These are phyloP conservation scores for Euplagia quadripunctaria DNA, from an alignment of 2,888 invertebrate genomes.

Conservation along the genomic window DNA sequence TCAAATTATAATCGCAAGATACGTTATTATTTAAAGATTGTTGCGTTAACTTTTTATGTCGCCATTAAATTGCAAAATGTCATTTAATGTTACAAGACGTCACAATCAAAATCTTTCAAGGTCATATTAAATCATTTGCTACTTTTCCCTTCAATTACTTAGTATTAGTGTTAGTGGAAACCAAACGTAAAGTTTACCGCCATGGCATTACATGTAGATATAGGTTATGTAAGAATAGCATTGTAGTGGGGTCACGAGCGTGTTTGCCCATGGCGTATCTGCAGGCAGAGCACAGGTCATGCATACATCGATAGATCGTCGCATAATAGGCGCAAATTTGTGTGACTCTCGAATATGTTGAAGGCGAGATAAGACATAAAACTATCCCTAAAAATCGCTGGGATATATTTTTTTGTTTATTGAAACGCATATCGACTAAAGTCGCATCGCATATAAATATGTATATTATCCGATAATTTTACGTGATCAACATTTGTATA, in stretches of 20 bases:
- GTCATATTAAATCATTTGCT: no score
- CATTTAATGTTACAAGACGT: not conserved
- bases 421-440: no score
- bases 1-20: slow-evolving; percentile 66
- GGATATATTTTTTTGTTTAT: no score
- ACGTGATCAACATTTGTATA: no score
- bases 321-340: slow-evolving; percentile 70
- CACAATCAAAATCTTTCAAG: no score
- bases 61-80: slow-evolving; percentile 38
- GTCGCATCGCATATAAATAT: no score
- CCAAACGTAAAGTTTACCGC: not conserved
- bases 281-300: slow-evolving; percentile 38
- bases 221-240: slow-evolving; percentile 11
- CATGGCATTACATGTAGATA: slow-evolving; percentile 24
- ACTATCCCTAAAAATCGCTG: not conserved
- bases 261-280: slow-evolving; percentile 49
- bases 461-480: no score
- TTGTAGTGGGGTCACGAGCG: slow-evolving; percentile 33
- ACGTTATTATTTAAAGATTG: slow-evolving; percentile 63
- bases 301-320: slow-evolving; percentile 51
- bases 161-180: not conserved
- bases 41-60: slow-evolving; percentile 50
- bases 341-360: slow-evolving; percentile 58
- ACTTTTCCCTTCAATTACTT: not conserved
- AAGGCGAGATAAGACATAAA: slow-evolving; percentile 1